Evolutionary conservation across 2,113 vertebrate genomes (phyloP).

Genomic region (Serilophus lunatus): DNA sequence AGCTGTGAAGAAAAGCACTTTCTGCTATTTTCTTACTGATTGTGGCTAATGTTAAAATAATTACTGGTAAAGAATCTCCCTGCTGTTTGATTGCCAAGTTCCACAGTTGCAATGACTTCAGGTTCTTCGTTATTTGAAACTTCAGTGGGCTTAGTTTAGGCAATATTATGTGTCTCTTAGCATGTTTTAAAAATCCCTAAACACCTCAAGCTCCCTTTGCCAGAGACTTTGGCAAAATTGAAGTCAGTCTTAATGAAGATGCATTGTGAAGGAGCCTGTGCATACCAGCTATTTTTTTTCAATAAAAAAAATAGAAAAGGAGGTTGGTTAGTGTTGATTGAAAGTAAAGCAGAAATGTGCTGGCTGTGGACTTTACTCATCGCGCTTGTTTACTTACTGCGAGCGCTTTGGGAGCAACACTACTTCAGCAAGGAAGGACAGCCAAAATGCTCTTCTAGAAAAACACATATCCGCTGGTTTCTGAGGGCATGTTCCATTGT

Average conservation of each 20-base stretch:
- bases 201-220: neutral
- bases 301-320: neutral
- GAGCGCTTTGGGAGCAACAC: neutral
- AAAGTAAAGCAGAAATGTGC: neutral
- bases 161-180: neutral
- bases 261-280: neutral
- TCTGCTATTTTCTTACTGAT: constrained; percentile 58
- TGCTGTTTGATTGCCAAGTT: constrained; percentile 55
- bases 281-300: neutral
- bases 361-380: neutral
- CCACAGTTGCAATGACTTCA: neutral
- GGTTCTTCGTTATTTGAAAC: constrained; percentile 14
- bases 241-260: constrained; percentile 37
- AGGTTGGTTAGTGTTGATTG: neutral
- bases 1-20: constrained; percentile 60
- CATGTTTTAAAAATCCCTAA: constrained; percentile 10
- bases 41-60: constrained; percentile 70
- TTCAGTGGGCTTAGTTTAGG: neutral
- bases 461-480: neutral
- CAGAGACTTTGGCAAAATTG: neutral
- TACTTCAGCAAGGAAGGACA: neutral
- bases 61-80: constrained; percentile 55
- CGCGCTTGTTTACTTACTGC: neutral
- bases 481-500: neutral
- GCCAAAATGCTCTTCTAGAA: neutral